phyloP scores from a whole-genome alignment of 2,888 invertebrate species.

The Epsilonema sp. region DNA sequence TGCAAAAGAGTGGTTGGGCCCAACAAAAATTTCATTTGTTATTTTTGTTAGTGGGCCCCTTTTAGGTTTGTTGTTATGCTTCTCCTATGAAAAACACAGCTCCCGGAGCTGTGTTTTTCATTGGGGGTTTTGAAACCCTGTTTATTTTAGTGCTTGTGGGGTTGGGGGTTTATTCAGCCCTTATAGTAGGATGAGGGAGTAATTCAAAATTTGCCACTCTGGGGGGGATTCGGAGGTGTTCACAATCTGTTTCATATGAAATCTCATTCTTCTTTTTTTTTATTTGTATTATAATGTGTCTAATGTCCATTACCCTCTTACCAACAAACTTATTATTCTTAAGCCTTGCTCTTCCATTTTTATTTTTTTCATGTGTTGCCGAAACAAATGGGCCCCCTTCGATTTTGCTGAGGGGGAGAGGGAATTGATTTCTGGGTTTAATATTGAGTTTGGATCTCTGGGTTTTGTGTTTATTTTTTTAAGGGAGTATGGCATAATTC shows the following conservation, averaged over 20 bases:
- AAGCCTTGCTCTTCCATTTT: conserved; percentile 17
- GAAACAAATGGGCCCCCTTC: conserved; percentile 31
- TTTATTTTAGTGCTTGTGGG: conserved; percentile 19
- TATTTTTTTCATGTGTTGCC: conserved; percentile 22
- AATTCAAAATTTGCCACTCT: conserved; percentile 19
- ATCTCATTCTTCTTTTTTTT: too few relatives aligned
- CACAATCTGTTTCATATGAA: conserved; percentile 20
- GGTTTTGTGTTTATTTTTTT: conserved; percentile 29
- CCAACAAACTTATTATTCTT: too few relatives aligned
- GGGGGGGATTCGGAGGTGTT: conserved; percentile 17
- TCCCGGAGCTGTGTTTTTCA: too few relatives aligned
- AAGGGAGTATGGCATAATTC: conserved; percentile 28
- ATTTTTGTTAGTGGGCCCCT: too few relatives aligned
- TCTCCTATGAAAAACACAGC: too few relatives aligned
- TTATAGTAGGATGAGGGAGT: conserved; percentile 15
- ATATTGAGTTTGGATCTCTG: conserved; percentile 45
- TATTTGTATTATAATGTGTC: too few relatives aligned
- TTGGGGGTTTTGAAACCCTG: conserved; percentile 16
- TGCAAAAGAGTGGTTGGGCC: too few relatives aligned
- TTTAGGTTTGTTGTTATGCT: too few relatives aligned
- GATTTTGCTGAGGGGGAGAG: conserved; percentile 58
- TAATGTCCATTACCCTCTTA: too few relatives aligned
- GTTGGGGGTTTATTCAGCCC: conserved; percentile 15
- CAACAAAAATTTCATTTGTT: too few relatives aligned
- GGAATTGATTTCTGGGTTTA: conserved; percentile 57